Evolutionary conservation across 2,888 invertebrate genomes (phyloP), one percentile per base, ranked within the genome.

Genomic region (Eupithecia centaureata): DNA sequence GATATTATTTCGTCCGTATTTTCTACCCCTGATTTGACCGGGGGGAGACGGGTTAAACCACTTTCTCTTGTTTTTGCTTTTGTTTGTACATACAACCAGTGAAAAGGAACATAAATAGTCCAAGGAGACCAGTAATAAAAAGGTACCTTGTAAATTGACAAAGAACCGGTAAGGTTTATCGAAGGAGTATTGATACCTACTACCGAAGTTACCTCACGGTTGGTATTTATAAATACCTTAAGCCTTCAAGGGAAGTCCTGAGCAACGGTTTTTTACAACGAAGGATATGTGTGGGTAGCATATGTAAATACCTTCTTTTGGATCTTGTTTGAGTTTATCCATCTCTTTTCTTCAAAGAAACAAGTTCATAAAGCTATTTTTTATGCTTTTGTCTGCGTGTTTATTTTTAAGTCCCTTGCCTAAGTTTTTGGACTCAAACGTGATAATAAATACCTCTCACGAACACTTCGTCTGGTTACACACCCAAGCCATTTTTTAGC

Each of bases 401-500:
- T 42, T 42, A 42, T 42, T 18, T n/a, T n/a, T n/a, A n/a, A n/a
- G n/a, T n/a, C 18, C 0, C n/a, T 18, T 38, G 35, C 12, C 3
- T 10, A 12, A 18, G 47, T 18, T 47, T 47, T 35, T 35, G 35
- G 15, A n/a, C 22, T 12, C 3, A 22, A 22, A 22, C 12, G 22
- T 22, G 38, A 18, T 18, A 12, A 22, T 47, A 22, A 47, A 47
- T 22, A 10, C 18, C 22, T 12, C 22, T 22, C 47, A 22, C 22
- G 22, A 47, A 47, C 47, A 22, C 22, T 47, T 12, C 10, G 3
- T 12, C 22, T 22, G 47, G 47, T 47, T 18, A 42, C 10, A 47
- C 47, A 22, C 47, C 47, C 47, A 57, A 13, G 2, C 22, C 18
- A 57, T 57, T 57, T 54, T 15, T 18, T 32, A 57, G 32, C 57